A percentile compares a stretch with the other conserved stretches of the same genome.
Conservation (phyloP, 2,797 vertebrate genomes). For the Danio albolineatus region DNA sequence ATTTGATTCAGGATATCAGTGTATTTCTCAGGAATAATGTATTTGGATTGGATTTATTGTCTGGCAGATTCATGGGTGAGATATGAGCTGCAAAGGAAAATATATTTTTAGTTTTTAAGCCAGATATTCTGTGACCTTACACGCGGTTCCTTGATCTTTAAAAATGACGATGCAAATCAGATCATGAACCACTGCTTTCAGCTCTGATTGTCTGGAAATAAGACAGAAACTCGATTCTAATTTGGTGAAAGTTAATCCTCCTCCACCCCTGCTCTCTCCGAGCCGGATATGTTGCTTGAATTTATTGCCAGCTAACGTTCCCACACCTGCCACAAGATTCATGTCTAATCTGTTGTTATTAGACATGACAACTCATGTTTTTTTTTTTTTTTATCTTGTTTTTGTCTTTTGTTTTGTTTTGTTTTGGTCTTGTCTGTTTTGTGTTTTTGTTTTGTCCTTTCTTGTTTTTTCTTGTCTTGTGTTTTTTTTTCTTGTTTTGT, state of each 20-base stretch:
- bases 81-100: background rate
- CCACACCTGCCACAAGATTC: slow-evolving; percentile 37
- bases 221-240: slow-evolving; percentile 25
- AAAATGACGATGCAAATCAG: slow-evolving; percentile 6
- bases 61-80: background rate
- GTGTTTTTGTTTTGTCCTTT: too few relatives aligned
- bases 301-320: slow-evolving; percentile 16
- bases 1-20: slow-evolving; percentile 23
- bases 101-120: slow-evolving; percentile 42
- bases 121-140: slow-evolving; percentile 11
- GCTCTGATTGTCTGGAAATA: background rate
- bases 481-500: too few relatives aligned
- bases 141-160: slow-evolving; percentile 6
- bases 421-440: too few relatives aligned
- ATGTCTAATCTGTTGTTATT: background rate
- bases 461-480: too few relatives aligned
- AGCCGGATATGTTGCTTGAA: slow-evolving; percentile 15
- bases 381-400: too few relatives aligned
- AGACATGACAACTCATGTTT: too few relatives aligned
- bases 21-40: slow-evolving; percentile 9
- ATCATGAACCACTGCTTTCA: background rate
- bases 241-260: slow-evolving; percentile 31
- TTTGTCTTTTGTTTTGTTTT: too few relatives aligned
- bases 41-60: slow-evolving; percentile 38
- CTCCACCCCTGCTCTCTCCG: slow-evolving; percentile 22